Base-by-base conservation (phyloP, 2,797 vertebrate species). In the Hypotaenidia okinawae region DNA sequence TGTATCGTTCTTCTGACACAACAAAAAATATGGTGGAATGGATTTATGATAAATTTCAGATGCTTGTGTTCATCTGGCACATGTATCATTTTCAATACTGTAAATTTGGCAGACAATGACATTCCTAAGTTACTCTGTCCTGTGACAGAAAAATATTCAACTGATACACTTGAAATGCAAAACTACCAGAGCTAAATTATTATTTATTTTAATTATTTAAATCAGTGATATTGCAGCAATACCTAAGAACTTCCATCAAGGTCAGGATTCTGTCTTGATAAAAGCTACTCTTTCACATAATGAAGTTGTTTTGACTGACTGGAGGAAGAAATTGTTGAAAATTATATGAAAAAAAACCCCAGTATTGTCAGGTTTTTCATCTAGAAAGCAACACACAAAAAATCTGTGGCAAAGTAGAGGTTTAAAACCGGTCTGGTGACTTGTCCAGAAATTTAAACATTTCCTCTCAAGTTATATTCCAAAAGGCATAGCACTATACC, bases 11-110 rank as follows among this genome's bases (percentile, higher is more conserved):
- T 88, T 94, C 30, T 35, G 73, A 41, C 16, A 76, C 41, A 95
- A 86, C 28, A 91, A 54, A 93, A 92, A 39, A 2, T 19, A 67
- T 24, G 39, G 57, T 18, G 79, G 62, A 92, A 76, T 55, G 19
- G 13, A 82, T 94, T 95, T 62, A 83, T 91, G 59, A 63, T 74
- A 45, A 67, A 58, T 90, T 91, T 88, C 75, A 76, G 59, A 88
- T 86, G 47, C 7, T 78, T 87, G 16, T 62, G 10, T 76, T 95
- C 57, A 88, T 7, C 23, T 73, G 51, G 24, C 21, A 25, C 49
- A 4, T 10, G 3, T 39, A 45, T 35, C n/a, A 37, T 83, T 79
- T 79, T 9, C 18, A 76, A 21, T 37, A 24, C 16, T 59, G 24
- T 57, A 79, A 49, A 73, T 87, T 23, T 61, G 6, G 24, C 27